Percentiles rank a stretch among this genome's conserved stretches.
These are phyloP conservation scores for Ellobius talpinus DNA, from an alignment of 2,113 vertebrate genomes.

Conservation along the genomic window DNA sequence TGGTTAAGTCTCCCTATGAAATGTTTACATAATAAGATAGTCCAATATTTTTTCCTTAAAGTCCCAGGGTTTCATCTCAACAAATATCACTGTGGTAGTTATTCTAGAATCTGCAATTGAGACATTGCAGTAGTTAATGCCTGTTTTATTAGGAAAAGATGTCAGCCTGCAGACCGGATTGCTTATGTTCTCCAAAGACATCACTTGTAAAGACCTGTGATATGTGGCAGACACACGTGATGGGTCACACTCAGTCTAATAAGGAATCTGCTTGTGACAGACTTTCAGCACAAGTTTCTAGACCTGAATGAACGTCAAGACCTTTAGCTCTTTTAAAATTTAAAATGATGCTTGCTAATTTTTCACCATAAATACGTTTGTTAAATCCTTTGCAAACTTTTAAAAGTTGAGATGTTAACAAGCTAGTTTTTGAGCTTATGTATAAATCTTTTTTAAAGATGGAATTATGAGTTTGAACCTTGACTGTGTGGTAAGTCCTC, in stretches of 20 bases:
- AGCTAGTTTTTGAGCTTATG: background rate
- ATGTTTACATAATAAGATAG: background rate
- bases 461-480: background rate
- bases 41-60: background rate
- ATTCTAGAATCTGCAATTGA: slow-evolving; percentile 15
- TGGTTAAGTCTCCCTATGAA: background rate
- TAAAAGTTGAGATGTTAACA: background rate
- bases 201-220: background rate
- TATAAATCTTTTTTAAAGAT: background rate
- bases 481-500: background rate
- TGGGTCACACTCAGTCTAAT: background rate
- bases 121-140: background rate
- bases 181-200: background rate
- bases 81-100: background rate
- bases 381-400: slow-evolving; percentile 35
- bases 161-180: background rate
- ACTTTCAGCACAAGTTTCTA: background rate
- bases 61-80: background rate
- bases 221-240: background rate
- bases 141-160: slow-evolving; percentile 25
- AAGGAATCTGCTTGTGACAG: background rate
- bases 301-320: background rate
- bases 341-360: background rate
- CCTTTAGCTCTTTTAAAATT: background rate
- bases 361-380: slow-evolving; percentile 11